A percentile compares a stretch with the other conserved stretches of the same genome.
phyloP scores from a whole-genome alignment of 1,140 invertebrate species.

The Globodera rostochiensis region DNA sequence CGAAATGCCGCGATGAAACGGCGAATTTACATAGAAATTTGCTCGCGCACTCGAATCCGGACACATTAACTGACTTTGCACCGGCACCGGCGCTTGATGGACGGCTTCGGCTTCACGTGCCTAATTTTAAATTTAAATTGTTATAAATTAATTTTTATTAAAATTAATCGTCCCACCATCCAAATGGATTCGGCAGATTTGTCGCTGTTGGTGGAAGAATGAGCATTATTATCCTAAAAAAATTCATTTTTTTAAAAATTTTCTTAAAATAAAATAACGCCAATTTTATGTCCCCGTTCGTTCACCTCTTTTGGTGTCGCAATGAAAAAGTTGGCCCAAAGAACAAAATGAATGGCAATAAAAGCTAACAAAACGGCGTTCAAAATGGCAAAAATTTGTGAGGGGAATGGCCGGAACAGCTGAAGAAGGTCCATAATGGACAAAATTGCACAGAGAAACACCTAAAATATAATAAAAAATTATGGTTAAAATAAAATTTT shows the following conservation, averaged over 20 bases:
- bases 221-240: neutral
- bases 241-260: neutral
- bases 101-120: conserved; percentile 32
- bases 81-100: neutral
- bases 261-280: neutral
- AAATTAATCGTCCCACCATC: neutral
- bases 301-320: conserved; percentile 43
- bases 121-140: conserved; percentile 33
- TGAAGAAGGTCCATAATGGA: conserved; percentile 17
- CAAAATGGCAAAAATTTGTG: neutral
- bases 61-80: neutral
- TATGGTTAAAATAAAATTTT: neutral
- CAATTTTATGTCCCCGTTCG: conserved; percentile 29
- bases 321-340: conserved; percentile 44
- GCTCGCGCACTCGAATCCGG: neutral
- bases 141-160: neutral
- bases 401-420: neutral
- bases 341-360: conserved; percentile 43
- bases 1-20: conserved; percentile 3
- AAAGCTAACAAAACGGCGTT: conserved; percentile 36
- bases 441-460: conserved; percentile 34
- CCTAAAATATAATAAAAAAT: conserved; percentile 37
- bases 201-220: neutral
- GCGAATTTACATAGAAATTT: neutral
- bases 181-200: conserved; percentile 3